Percentiles rank a stretch among this genome's conserved stretches.
phyloP scores from a whole-genome alignment of 2,888 invertebrate species.

The Erebia palarica region DNA sequence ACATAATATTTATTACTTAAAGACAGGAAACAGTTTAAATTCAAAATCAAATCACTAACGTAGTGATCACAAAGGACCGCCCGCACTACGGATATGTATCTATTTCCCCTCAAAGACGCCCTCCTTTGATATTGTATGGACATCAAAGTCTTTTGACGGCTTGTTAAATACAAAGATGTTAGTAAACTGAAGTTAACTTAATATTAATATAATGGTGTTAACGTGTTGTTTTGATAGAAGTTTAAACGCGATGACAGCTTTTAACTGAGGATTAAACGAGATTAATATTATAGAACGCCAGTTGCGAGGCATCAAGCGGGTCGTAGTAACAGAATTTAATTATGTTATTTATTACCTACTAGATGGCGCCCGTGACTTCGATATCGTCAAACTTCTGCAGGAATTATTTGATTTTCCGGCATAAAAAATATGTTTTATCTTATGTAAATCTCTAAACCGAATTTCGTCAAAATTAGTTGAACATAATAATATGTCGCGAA shows the following conservation, averaged over 20 bases:
- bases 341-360: too few species aligned
- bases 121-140: conserved; percentile 14
- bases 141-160: conserved; percentile 16
- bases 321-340: too few species aligned
- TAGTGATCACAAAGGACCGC: conserved; percentile 14
- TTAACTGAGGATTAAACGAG: neutral
- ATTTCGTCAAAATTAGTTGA: too few species aligned
- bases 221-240: neutral
- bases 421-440: too few species aligned
- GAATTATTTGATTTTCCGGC: too few species aligned
- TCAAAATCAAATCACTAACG: neutral
- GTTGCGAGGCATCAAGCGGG: neutral
- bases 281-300: neutral
- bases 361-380: too few species aligned
- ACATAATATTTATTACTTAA: too few species aligned
- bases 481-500: too few species aligned
- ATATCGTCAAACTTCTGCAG: too few species aligned
- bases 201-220: neutral
- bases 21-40: conserved; percentile 7
- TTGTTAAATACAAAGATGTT: neutral
- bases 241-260: conserved; percentile 6
- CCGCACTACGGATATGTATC: conserved; percentile 19
- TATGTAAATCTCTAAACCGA: too few species aligned
- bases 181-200: neutral
- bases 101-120: conserved; percentile 5